Conservation (phyloP, 2,113 vertebrate genomes). For the Bombycilla garrulus region DNA sequence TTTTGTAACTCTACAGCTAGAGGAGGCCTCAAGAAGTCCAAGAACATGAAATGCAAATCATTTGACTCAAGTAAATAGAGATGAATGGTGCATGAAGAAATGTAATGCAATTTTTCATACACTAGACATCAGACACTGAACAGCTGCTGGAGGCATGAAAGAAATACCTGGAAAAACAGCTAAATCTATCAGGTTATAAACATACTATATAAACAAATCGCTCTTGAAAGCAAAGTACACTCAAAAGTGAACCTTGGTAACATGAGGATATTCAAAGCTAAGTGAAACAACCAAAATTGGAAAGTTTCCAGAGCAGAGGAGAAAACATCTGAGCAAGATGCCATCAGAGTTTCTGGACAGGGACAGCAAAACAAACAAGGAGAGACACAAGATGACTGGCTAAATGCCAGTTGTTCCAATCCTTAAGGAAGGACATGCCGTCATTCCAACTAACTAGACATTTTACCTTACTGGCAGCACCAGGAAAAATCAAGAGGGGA, state of each 20-base stretch:
- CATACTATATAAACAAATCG: neutral
- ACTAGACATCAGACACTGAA: neutral
- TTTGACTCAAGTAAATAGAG: neutral
- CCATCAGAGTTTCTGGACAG: neutral
- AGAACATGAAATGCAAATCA: neutral
- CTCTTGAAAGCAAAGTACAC: neutral
- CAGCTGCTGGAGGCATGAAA: neutral
- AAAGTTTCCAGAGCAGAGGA: neutral
- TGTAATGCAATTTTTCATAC: neutral
- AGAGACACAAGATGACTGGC: neutral
- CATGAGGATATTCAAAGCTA: neutral
- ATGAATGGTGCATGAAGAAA: neutral
- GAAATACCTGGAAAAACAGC: neutral
- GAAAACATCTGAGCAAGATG: neutral
- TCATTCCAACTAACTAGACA: neutral
- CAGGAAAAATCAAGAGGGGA: neutral
- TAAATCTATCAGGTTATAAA: neutral
- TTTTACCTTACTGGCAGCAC: neutral
- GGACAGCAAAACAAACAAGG: neutral
- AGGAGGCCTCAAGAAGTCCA: neutral
- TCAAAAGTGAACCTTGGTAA: neutral
- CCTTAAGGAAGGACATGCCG: neutral
- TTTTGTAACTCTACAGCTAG: neutral
- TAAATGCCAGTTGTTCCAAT: neutral
- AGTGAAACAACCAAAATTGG: neutral